These are phyloP conservation scores for Cordilura impudica DNA, from an alignment of 2,888 invertebrate genomes.

Conservation along the genomic window DNA sequence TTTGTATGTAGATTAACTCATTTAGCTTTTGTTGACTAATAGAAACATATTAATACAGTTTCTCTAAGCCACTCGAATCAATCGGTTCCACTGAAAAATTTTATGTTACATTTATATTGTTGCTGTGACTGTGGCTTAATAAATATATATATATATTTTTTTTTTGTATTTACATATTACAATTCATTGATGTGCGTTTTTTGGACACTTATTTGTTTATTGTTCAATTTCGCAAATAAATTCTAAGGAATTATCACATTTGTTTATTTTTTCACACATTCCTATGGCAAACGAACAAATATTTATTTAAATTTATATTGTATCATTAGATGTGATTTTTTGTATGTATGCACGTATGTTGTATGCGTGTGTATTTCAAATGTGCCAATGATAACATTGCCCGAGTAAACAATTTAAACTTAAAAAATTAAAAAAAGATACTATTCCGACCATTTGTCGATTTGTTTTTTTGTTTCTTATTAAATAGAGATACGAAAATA, in stretches of 20 bases:
- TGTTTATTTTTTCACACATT: neutral
- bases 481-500: too few relatives aligned
- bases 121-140: neutral
- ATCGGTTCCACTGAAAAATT: neutral
- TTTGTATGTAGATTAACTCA: neutral
- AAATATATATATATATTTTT: neutral
- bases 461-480: too few relatives aligned
- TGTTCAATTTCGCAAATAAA: neutral
- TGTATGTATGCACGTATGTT: conserved; percentile 1
- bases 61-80: too few relatives aligned
- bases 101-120: too few relatives aligned
- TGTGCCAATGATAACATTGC: conserved; percentile 30
- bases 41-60: too few relatives aligned
- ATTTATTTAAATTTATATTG: conserved; percentile 26
- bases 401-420: conserved; percentile 3
- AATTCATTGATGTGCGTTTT: too few relatives aligned
- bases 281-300: conserved; percentile 31
- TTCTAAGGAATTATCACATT: neutral
- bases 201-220: neutral
- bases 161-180: too few relatives aligned
- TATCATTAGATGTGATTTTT: neutral
- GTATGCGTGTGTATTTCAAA: conserved; percentile 21
- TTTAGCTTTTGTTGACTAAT: neutral
- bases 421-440: too few relatives aligned
- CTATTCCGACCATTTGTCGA: too few relatives aligned